Evolutionary conservation across 2,113 vertebrate genomes (phyloP).

Genomic region (Trochalopteron elliotii): DNA sequence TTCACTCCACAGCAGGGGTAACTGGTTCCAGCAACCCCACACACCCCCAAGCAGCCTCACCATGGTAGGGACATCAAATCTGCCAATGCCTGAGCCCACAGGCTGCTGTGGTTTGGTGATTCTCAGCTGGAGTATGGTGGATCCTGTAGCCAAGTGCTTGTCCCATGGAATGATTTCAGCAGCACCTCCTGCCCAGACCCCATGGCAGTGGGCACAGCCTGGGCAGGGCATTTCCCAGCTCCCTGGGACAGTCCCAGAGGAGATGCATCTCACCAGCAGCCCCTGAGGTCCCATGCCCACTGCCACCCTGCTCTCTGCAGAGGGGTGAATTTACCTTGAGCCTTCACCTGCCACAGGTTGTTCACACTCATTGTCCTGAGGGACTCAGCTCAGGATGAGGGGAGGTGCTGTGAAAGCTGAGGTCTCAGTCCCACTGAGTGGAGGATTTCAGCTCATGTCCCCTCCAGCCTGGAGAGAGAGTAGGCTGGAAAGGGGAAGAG

Average conservation of each 20-base stretch:
- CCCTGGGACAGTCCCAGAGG: background rate
- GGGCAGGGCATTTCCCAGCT: background rate
- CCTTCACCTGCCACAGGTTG: rapidly evolving
- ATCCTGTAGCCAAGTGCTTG: no score
- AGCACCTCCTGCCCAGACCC: background rate
- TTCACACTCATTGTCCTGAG: background rate
- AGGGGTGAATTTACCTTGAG: rapidly evolving
- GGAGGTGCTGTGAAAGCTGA: background rate
- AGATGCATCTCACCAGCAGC: background rate
- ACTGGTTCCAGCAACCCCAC: background rate
- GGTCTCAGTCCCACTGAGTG: background rate
- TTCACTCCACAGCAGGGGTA: background rate
- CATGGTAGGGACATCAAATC: rapidly evolving
- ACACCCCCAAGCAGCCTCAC: background rate
- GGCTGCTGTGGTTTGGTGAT: background rate
- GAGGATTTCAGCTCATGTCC: background rate
- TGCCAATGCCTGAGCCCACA: rapidly evolving
- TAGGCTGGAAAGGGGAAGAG: background rate
- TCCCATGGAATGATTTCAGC: background rate
- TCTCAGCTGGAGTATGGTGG: background rate
- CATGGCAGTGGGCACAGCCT: rapidly evolving
- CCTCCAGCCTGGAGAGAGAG: background rate
- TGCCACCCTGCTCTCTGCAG: background rate
- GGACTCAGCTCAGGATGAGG: background rate
- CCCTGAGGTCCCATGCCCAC: background rate